These are phyloP conservation scores for Myxocyprinus asiaticus DNA, from an alignment of 2,113 vertebrate species.

Conservation along the genomic window DNA sequence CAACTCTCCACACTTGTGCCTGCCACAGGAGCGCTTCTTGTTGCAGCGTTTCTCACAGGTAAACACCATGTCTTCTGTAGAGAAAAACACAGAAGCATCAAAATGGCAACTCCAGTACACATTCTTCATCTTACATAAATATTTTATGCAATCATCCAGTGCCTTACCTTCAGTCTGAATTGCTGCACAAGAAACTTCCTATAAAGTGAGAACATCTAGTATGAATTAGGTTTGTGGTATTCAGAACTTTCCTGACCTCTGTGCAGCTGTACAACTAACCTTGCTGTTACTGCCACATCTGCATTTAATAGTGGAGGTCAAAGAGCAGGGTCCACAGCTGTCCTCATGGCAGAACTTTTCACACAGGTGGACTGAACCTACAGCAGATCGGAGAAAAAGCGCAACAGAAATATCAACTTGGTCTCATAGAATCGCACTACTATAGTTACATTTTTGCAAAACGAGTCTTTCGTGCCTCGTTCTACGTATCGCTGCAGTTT, in stretches of 20 bases:
- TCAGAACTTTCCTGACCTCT: neutral
- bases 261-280: slow-evolving; percentile 66
- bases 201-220: slow-evolving; percentile 41
- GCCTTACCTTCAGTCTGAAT: slow-evolving; percentile 89
- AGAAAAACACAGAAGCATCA: neutral
- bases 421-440: too few relatives aligned
- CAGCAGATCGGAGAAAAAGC: slow-evolving; percentile 37
- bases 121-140: neutral
- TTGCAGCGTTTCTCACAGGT: slow-evolving; percentile 92
- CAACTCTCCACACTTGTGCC: slow-evolving; percentile 94
- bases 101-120: neutral
- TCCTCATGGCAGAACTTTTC: slow-evolving; percentile 94
- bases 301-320: slow-evolving; percentile 90
- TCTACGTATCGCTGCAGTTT: too few relatives aligned
- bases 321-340: slow-evolving; percentile 87
- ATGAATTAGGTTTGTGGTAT: neutral
- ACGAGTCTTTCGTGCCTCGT: too few relatives aligned
- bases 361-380: slow-evolving; percentile 90
- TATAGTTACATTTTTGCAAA: too few relatives aligned
- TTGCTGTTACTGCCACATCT: slow-evolving; percentile 91
- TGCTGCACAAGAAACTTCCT: slow-evolving; percentile 89
- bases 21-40: slow-evolving; percentile 92
- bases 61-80: slow-evolving; percentile 83
- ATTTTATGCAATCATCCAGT: neutral
- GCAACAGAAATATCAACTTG: neutral